These are phyloP conservation scores for Cryptoprocta ferox DNA, from an alignment of 2,797 vertebrate genomes.

Conservation along the genomic window DNA sequence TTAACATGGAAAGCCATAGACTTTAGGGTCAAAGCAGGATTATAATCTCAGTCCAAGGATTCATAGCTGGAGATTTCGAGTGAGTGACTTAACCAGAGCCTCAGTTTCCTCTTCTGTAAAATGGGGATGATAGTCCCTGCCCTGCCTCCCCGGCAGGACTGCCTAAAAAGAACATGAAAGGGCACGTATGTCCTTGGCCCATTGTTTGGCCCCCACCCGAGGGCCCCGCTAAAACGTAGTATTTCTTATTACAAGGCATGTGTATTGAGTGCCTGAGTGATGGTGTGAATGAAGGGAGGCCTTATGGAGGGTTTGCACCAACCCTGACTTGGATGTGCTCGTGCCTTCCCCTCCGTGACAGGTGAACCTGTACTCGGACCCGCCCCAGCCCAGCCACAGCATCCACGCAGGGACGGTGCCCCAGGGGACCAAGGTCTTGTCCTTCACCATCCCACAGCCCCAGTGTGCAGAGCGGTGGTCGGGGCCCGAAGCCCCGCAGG, in stretches of 20 bases:
- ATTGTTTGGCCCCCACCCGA: neutral
- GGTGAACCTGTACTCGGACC: conserved; percentile 93
- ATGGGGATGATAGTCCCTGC: neutral
- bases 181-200: neutral
- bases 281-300: neutral
- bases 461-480: conserved; percentile 83
- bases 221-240: too few relatives aligned
- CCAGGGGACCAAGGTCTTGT: conserved; percentile 85
- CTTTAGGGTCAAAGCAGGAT: neutral
- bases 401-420: conserved; percentile 80
- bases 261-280: neutral
- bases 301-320: neutral
- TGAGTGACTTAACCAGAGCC: neutral
- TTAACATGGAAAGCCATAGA: neutral
- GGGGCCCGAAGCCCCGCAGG: neutral
- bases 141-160: neutral
- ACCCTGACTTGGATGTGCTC: neutral
- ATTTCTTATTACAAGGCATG: neutral
- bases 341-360: conserved; percentile 73
- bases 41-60: neutral
- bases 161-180: neutral
- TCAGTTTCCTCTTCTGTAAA: neutral
- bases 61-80: neutral
- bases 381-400: conserved; percentile 84
- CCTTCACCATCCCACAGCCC: conserved; percentile 89